Evolutionary conservation across 2,113 vertebrate species (phyloP).

Genomic region (Taxidea taxus): DNA sequence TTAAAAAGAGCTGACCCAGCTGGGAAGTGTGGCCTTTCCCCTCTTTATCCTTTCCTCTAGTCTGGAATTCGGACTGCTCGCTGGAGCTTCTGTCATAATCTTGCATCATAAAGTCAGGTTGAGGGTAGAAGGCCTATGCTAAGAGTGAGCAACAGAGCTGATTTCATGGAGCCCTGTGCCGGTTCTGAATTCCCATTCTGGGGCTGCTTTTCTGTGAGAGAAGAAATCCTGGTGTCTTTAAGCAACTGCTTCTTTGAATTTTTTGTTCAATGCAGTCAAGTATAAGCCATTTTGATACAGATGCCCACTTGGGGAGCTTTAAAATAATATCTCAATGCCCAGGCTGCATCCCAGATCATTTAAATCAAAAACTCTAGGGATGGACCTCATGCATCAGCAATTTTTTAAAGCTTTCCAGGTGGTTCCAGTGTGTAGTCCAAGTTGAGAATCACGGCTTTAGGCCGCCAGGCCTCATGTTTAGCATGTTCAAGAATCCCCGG

Average conservation of each 20-base stretch:
- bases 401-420: slow-evolving; percentile 16
- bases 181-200: background rate
- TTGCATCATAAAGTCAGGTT: background rate
- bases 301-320: slow-evolving; percentile 16
- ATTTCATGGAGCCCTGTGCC: background rate
- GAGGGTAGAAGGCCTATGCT: background rate
- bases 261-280: slow-evolving; percentile 10
- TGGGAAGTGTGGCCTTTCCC: background rate
- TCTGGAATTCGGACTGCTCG: background rate
- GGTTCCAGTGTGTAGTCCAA: background rate
- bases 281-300: slow-evolving; percentile 33
- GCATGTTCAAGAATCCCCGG: slow-evolving; percentile 24
- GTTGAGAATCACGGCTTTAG: background rate
- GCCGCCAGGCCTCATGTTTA: background rate
- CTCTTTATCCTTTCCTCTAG: background rate
- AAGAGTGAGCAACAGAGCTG: background rate
- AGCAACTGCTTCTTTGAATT: background rate
- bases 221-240: background rate
- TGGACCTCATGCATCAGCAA: background rate
- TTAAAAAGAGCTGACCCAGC: background rate
- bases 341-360: background rate
- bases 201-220: background rate
- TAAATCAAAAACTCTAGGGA: slow-evolving; percentile 26
- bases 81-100: background rate
- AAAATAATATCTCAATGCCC: background rate